Conservation (phyloP, 2,888 invertebrate species). For the Drosophila neonasuta region DNA sequence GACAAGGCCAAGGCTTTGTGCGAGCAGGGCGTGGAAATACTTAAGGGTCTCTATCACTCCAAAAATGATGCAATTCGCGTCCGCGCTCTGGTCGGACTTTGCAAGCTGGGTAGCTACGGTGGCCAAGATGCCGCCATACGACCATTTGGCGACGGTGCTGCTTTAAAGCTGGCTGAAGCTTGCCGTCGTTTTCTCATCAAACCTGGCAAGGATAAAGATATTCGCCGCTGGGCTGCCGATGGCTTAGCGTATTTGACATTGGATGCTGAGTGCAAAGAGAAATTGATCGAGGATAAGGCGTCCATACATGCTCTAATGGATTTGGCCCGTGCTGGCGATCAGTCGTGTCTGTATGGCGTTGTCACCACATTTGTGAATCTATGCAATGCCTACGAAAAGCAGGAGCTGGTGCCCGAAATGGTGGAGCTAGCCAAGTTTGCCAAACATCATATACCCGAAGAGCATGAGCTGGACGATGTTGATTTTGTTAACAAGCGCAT, state of each 20-base stretch:
- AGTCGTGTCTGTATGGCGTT: constrained; percentile 94
- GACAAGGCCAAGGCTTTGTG: constrained; percentile 96
- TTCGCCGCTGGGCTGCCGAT: constrained; percentile 97
- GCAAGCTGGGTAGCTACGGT: constrained; percentile 96
- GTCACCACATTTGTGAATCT: constrained; percentile 97
- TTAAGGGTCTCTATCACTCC: constrained; percentile 96
- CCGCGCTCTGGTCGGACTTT: constrained; percentile 94
- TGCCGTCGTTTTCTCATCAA: constrained; percentile 95
- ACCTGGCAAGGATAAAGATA: constrained; percentile 92
- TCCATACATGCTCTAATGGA: constrained; percentile 94
- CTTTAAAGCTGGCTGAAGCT: constrained; percentile 94
- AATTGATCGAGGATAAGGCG: constrained; percentile 91
- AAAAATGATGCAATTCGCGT: constrained; percentile 95
- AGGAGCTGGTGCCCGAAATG: constrained; percentile 98
- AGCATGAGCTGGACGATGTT: constrained; percentile 94
- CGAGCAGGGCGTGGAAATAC: constrained; percentile 93
- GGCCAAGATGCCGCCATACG: constrained; percentile 97
- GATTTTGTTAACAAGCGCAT: constrained; percentile 93
- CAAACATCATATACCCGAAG: constrained; percentile 99
- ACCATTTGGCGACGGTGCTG: constrained; percentile 98
- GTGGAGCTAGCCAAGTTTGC: constrained; percentile 98
- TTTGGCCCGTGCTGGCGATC: constrained; percentile 92
- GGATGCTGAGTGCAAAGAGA: constrained; percentile 99
- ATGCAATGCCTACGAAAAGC: constrained; percentile 98
- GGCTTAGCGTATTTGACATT: constrained; percentile 97